phyloP scores from a whole-genome alignment of 2,797 vertebrate species.

The Macropus fuliginosus region DNA sequence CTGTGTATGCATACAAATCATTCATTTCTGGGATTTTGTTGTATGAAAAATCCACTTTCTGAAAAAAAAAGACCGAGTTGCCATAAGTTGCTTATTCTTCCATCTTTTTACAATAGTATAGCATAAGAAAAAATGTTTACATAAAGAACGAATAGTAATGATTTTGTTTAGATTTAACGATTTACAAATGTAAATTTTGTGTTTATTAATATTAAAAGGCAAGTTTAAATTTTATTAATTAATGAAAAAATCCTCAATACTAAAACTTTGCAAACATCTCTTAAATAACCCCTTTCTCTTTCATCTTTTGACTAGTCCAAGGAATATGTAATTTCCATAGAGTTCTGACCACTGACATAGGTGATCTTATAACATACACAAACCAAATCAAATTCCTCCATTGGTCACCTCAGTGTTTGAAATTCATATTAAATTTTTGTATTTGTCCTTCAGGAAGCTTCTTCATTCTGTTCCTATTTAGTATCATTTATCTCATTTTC shows the following conservation, averaged over 20 bases:
- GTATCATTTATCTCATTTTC: background rate
- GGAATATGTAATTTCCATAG: background rate
- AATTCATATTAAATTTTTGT: background rate
- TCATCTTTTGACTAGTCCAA: rapidly evolving
- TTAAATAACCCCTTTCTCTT: background rate
- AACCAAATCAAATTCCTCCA: background rate
- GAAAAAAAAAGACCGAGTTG: constrained; percentile 58
- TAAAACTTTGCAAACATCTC: background rate
- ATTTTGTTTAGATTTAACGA: background rate
- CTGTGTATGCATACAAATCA: constrained; percentile 88
- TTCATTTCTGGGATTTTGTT: constrained; percentile 91
- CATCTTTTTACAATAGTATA: background rate
- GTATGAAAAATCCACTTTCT: constrained; percentile 94
- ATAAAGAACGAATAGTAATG: background rate
- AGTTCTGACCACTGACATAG: background rate
- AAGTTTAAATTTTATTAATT: background rate
- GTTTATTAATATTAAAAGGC: background rate
- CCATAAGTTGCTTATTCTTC: background rate
- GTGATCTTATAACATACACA: rapidly evolving
- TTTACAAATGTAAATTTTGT: background rate
- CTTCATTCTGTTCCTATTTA: background rate
- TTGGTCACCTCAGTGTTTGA: background rate
- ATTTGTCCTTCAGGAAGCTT: background rate
- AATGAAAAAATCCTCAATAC: background rate
- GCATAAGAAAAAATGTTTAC: background rate